Evolutionary conservation across 2,888 invertebrate genomes (phyloP).

Genomic region (Drosophila acutilabella): DNA sequence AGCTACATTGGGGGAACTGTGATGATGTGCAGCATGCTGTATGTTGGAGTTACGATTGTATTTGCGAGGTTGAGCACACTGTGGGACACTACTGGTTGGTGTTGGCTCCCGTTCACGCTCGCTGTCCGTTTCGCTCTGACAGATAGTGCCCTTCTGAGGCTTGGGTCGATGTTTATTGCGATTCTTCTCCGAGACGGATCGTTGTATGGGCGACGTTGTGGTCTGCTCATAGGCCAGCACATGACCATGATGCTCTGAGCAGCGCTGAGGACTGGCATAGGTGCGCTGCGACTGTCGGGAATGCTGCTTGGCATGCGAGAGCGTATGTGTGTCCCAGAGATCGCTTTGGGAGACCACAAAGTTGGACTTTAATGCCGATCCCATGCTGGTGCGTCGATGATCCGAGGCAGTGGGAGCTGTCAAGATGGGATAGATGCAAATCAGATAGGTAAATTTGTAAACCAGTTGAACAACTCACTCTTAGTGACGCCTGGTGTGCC

Average conservation of each 20-base stretch:
- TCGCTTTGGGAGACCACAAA: conserved; percentile 89
- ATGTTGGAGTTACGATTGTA: conserved; percentile 79
- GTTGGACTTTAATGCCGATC: conserved; percentile 85
- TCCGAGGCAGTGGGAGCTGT: conserved; percentile 80
- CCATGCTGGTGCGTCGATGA: conserved; percentile 83
- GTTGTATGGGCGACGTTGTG: conserved; percentile 86
- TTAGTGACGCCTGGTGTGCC: conserved; percentile 81
- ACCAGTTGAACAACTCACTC: conserved; percentile 56
- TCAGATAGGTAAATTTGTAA: not conserved
- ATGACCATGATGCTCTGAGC: conserved; percentile 84
- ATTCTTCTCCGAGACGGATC: conserved; percentile 88
- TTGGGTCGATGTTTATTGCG: conserved; percentile 86
- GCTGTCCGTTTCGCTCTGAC: conserved; percentile 86
- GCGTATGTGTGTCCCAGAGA: conserved; percentile 89
- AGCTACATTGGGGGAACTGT: conserved; percentile 88
- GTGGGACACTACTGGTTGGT: conserved; percentile 78
- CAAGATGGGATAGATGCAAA: not conserved
- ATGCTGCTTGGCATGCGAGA: conserved; percentile 86
- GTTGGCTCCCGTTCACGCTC: conserved; percentile 84
- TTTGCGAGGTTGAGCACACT: conserved; percentile 81
- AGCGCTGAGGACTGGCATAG: conserved; percentile 84
- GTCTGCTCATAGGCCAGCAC: conserved; percentile 81
- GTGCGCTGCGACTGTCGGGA: conserved; percentile 85
- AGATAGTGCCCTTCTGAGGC: conserved; percentile 86
- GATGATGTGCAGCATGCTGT: conserved; percentile 86